Percentiles rank a stretch among this genome's conserved stretches.
Evolutionary conservation across 2,797 vertebrate genomes (phyloP).

Genomic region (Rhyacichthys aspro): DNA sequence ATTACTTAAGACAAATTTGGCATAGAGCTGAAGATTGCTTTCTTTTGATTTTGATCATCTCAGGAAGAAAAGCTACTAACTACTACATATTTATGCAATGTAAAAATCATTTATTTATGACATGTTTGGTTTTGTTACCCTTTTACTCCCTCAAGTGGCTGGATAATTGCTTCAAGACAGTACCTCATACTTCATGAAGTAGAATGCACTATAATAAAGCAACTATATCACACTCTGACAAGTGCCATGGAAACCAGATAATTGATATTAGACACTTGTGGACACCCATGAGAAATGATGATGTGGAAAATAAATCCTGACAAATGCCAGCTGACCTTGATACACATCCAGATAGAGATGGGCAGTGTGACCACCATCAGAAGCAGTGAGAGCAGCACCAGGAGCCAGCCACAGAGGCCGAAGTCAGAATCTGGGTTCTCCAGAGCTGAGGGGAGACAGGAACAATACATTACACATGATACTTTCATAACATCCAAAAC

Average conservation of each 20-base stretch:
- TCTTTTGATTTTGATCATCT: no score
- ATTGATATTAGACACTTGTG: background rate
- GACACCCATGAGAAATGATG: background rate
- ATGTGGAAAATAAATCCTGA: background rate
- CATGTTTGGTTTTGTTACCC: no score
- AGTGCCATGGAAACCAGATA: constrained; percentile 2
- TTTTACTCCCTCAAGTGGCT: background rate
- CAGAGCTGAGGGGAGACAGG: constrained; percentile 54
- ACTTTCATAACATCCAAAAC: no score
- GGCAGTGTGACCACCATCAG: constrained; percentile 87
- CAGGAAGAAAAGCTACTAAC: no score
- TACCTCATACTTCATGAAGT: no score
- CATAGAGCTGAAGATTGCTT: no score
- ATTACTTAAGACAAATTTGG: no score
- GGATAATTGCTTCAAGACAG: no score
- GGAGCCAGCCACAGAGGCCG: constrained; percentile 86
- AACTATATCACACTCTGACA: background rate
- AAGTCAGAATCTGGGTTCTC: constrained; percentile 63
- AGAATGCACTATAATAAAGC: no score
- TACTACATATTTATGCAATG: no score
- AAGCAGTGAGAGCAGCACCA: constrained; percentile 84
- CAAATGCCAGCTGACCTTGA: constrained; percentile 84
- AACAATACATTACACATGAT: background rate
- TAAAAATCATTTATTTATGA: no score
- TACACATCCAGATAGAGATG: constrained; percentile 93